phyloP scores from a whole-genome alignment of 2,888 invertebrate genomes.

The Dolichopus griseipennis region DNA sequence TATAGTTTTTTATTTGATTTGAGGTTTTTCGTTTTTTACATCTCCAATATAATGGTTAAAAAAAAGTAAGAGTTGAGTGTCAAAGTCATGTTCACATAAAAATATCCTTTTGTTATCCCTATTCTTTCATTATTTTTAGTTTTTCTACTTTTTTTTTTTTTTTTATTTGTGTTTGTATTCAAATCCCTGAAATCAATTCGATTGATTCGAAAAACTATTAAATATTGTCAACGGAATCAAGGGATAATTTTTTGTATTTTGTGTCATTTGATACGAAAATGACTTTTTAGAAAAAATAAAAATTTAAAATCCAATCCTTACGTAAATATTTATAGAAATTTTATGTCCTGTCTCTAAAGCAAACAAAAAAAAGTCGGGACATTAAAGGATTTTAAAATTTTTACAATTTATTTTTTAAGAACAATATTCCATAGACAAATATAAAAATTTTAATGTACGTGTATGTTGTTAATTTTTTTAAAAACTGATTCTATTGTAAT shows the following conservation, averaged over 20 bases:
- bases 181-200: neutral
- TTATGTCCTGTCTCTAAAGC: neutral
- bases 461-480: no score
- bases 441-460: no score
- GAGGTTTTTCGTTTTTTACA: neutral
- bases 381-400: no score
- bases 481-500: no score
- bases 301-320: neutral
- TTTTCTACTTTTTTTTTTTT: neutral
- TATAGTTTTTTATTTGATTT: no score
- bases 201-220: no score
- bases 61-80: neutral
- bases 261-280: no score
- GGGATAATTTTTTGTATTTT: no score
- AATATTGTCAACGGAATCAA: neutral
- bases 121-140: neutral
- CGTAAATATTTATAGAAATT: conserved; percentile 4
- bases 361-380: no score
- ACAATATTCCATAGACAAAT: no score
- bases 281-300: no score
- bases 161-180: neutral
- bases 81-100: conserved; percentile 6
- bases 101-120: neutral
- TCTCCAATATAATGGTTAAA: neutral
- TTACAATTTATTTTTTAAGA: no score